A percentile compares a stretch with the other conserved stretches of the same genome.
These are phyloP conservation scores for Acomys russatus DNA, from an alignment of 2,797 vertebrate species.

Conservation along the genomic window DNA sequence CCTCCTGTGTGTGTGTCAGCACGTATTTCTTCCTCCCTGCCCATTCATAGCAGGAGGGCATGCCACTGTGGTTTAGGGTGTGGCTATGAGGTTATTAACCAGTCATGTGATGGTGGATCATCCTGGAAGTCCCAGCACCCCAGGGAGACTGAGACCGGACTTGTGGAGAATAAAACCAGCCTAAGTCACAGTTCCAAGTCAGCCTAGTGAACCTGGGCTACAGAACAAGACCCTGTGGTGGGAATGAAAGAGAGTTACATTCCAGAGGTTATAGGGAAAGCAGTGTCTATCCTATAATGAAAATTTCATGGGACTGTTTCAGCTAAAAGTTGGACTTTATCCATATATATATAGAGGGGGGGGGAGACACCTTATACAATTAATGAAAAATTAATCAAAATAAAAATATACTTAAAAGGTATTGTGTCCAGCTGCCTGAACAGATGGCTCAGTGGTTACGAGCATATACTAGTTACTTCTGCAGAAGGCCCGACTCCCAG, in stretches of 20 bases:
- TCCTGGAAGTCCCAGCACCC: not conserved
- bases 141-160: not conserved
- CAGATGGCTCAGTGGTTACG: too few relatives aligned
- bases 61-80: not conserved
- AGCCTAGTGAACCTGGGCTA: not conserved
- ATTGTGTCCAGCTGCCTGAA: not conserved
- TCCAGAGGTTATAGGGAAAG: not conserved
- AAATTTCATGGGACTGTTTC: constrained; percentile 18
- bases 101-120: not conserved
- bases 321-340: constrained; percentile 13
- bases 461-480: too few relatives aligned
- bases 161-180: not conserved
- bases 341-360: not conserved
- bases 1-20: not conserved
- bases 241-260: not conserved
- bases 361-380: not conserved
- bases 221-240: not conserved
- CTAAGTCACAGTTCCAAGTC: not conserved
- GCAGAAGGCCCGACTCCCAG: not conserved
- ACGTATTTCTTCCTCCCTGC: not conserved
- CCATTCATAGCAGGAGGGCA: not conserved
- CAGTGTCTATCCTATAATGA: not conserved
- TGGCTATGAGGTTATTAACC: not conserved
- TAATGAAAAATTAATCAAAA: constrained; percentile 4
- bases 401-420: not conserved